These are phyloP conservation scores for Antheraea mylitta DNA, from an alignment of 1,140 invertebrate genomes.

Conservation along the genomic window DNA sequence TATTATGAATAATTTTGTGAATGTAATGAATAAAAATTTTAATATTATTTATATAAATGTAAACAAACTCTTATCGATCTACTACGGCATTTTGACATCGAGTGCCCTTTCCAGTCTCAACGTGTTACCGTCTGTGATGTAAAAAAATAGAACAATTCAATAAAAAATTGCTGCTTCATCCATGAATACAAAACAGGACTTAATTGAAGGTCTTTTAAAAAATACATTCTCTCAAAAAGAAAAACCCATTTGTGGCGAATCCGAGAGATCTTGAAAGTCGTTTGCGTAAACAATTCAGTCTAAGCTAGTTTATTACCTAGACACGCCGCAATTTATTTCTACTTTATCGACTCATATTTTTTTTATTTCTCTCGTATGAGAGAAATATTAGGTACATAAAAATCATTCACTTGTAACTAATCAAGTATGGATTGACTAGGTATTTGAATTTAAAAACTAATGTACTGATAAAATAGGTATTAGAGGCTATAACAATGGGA, in stretches of 20 bases:
- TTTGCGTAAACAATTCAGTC: slow-evolving; percentile 1
- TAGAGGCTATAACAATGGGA: too few species aligned
- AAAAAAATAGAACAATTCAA: background rate
- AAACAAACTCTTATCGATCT: too few species aligned
- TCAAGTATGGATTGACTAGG: too few species aligned
- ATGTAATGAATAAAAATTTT: too few species aligned
- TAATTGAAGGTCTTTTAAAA: background rate
- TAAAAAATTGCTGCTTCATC: background rate
- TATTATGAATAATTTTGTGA: too few species aligned
- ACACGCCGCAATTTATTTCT: background rate
- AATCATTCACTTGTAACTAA: too few species aligned
- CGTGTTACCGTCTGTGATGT: background rate
- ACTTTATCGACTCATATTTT: background rate
- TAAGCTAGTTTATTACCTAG: slow-evolving; percentile 2
- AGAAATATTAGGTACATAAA: too few species aligned
- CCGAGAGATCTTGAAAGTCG: slow-evolving; percentile 1
- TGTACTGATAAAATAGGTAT: too few species aligned
- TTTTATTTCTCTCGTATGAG: background rate
- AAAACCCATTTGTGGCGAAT: background rate
- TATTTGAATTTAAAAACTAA: too few species aligned
- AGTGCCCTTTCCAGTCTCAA: background rate
- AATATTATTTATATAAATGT: too few species aligned
- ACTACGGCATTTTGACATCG: too few species aligned
- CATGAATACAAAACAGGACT: background rate
- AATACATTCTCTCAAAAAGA: background rate